These are phyloP conservation scores for Rousettus madagascariensis DNA, from an alignment of 2,797 vertebrate species.

Conservation along the genomic window DNA sequence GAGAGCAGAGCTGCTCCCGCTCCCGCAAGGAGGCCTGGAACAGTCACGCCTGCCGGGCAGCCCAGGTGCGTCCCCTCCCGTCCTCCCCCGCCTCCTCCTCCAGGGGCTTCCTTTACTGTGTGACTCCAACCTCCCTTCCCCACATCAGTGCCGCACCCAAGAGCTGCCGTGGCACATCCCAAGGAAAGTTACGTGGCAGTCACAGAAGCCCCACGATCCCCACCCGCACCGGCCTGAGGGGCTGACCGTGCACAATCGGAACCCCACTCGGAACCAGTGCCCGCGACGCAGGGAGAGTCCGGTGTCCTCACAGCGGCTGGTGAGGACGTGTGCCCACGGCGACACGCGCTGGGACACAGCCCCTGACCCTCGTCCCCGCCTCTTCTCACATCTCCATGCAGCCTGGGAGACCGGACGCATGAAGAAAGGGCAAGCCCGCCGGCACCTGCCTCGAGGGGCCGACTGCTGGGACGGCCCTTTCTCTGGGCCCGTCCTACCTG, in stretches of 20 bases:
- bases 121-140: neutral
- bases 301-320: too few relatives aligned
- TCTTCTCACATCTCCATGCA: fast-evolving
- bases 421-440: fast-evolving
- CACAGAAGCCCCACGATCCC: fast-evolving
- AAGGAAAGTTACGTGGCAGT: too few relatives aligned
- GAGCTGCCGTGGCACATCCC: neutral
- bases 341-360: fast-evolving
- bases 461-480: neutral
- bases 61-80: slow-evolving; percentile 20
- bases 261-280: fast-evolving
- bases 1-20: slow-evolving; percentile 38
- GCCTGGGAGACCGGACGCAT: neutral
- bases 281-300: neutral
- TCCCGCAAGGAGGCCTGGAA: slow-evolving; percentile 52
- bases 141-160: neutral
- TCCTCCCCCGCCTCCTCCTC: neutral
- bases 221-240: fast-evolving
- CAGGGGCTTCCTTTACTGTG: too few relatives aligned
- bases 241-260: fast-evolving
- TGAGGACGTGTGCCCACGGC: fast-evolving
- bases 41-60: neutral
- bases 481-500: neutral
- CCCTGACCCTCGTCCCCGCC: fast-evolving
- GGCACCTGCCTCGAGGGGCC: neutral